Conservation (phyloP, 2,113 vertebrate genomes). For the Oncorhynchus masou region DNA sequence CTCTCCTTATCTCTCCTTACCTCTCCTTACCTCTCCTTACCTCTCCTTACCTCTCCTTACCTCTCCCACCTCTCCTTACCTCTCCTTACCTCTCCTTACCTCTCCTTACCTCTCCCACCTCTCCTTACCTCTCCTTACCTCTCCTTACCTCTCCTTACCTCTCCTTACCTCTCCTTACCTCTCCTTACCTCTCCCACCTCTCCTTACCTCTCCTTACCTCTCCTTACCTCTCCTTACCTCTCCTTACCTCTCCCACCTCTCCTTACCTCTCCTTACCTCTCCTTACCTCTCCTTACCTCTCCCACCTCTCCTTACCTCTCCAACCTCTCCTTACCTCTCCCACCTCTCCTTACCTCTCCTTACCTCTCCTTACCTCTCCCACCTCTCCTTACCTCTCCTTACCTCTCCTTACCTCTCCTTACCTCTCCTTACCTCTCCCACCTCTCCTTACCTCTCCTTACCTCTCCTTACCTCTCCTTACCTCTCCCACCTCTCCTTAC, state of each 20-base stretch:
- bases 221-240: background rate
- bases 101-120: too few relatives aligned
- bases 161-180: background rate
- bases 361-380: background rate
- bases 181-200: background rate
- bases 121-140: background rate
- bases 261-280: background rate
- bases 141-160: background rate
- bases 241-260: background rate
- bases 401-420: background rate
- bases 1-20: too few relatives aligned
- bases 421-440: background rate
- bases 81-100: background rate
- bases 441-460: background rate
- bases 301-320: background rate
- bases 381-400: background rate
- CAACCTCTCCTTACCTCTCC: background rate
- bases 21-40: background rate
- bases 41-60: background rate
- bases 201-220: background rate
- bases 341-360: background rate
- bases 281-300: background rate
- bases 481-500: background rate
- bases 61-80: background rate
- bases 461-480: background rate